These are phyloP conservation scores for Lottia gigantea DNA, from an alignment of 2,888 invertebrate species.

Conservation along the genomic window DNA sequence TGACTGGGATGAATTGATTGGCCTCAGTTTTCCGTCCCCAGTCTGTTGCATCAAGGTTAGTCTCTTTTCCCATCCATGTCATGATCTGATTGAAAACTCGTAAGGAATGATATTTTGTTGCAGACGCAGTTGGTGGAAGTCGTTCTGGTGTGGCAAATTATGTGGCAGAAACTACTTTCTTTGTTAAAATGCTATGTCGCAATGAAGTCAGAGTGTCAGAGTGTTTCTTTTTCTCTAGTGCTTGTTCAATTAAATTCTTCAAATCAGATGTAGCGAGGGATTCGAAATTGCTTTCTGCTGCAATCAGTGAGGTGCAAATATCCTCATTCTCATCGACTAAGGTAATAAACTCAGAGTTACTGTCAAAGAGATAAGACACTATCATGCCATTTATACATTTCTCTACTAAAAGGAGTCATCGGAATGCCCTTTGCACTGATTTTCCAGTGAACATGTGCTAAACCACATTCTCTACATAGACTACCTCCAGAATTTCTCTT, in stretches of 20 bases:
- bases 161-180: neutral
- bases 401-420: neutral
- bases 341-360: neutral
- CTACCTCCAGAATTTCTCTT: neutral
- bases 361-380: neutral
- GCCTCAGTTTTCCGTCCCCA: neutral
- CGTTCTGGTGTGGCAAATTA: neutral
- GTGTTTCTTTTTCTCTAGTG: neutral
- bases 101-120: neutral
- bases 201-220: slow-evolving; percentile 13
- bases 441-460: neutral
- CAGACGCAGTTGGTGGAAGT: neutral
- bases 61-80: neutral
- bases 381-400: neutral
- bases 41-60: neutral
- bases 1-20: neutral
- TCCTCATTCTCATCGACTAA: neutral
- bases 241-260: neutral
- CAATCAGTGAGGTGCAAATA: neutral
- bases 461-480: neutral
- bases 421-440: neutral
- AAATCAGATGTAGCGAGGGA: neutral
- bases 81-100: neutral
- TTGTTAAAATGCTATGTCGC: slow-evolving; percentile 11
- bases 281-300: neutral